These are phyloP conservation scores for Clamator glandarius DNA, from an alignment of 2,797 vertebrate genomes.

Conservation along the genomic window DNA sequence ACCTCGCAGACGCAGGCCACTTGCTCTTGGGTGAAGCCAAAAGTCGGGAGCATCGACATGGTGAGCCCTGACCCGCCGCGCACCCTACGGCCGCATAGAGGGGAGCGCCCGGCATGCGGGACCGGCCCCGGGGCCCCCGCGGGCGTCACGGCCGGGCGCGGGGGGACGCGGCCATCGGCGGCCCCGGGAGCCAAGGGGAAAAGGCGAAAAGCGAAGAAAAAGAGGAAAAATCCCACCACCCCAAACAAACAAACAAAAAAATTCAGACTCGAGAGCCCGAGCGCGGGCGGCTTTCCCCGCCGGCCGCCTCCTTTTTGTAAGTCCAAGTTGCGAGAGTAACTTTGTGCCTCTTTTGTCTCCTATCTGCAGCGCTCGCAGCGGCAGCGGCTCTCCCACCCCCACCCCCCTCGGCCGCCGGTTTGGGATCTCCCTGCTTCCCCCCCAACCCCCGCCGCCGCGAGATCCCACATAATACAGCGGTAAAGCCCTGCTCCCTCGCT, in stretches of 20 bases:
- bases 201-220: not conserved
- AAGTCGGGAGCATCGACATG: conserved; percentile 98
- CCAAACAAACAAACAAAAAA: too few relatives aligned
- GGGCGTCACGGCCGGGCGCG: conserved; percentile 29
- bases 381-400: conserved; percentile 47
- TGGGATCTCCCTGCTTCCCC: conserved; percentile 30
- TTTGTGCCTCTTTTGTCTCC: conserved; percentile 52
- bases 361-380: conserved; percentile 29
- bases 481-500: conserved; percentile 80
- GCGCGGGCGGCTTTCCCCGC: not conserved
- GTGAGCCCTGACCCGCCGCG: conserved; percentile 72
- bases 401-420: conserved; percentile 22
- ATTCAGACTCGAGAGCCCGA: not conserved
- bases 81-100: conserved; percentile 39
- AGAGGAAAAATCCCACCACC: not conserved
- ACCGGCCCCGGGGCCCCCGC: conserved; percentile 40
- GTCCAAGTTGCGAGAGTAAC: conserved; percentile 47
- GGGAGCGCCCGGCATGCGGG: conserved; percentile 42
- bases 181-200: not conserved
- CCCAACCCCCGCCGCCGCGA: conserved; percentile 45
- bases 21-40: conserved; percentile 98
- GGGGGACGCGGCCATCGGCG: not conserved
- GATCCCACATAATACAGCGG: conserved; percentile 84
- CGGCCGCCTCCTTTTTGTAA: conserved; percentile 51
- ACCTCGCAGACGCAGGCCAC: conserved; percentile 97